Evolutionary conservation across 2,888 invertebrate species (phyloP).

Genomic region (Tridacna gigas): DNA sequence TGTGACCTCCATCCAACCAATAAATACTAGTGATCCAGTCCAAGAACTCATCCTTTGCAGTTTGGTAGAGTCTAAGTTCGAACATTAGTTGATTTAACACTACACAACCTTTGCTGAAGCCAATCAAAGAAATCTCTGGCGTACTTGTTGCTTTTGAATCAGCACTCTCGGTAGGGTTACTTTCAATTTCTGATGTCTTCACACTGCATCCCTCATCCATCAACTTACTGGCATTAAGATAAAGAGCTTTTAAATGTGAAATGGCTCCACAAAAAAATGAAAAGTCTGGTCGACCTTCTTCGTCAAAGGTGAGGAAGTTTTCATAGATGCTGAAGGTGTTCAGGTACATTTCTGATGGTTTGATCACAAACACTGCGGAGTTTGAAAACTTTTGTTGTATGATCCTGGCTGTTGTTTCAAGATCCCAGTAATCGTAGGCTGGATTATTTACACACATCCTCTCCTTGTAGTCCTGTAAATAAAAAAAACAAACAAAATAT

Average conservation of each 20-base stretch:
- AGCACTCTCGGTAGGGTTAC: not conserved
- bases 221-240: constrained; percentile 74
- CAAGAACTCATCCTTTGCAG: constrained; percentile 84
- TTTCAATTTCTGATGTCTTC: not conserved
- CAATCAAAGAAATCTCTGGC: constrained; percentile 87
- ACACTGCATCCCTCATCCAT: constrained; percentile 6
- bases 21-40: constrained; percentile 90
- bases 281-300: constrained; percentile 92
- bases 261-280: constrained; percentile 90
- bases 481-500: not conserved
- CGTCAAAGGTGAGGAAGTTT: constrained; percentile 93
- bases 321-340: constrained; percentile 94
- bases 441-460: constrained; percentile 89
- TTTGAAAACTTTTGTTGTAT: constrained; percentile 90
- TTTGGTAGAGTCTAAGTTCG: constrained; percentile 89
- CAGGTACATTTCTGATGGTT: constrained; percentile 90
- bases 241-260: constrained; percentile 89
- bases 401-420: constrained; percentile 91
- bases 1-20: constrained; percentile 96
- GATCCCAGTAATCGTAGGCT: constrained; percentile 91
- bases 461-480: constrained; percentile 91
- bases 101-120: constrained; percentile 97
- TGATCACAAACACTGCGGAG: constrained; percentile 80
- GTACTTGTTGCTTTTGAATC: not conserved
- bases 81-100: constrained; percentile 95